A percentile compares a stretch with the other conserved stretches of the same genome.
phyloP scores from a whole-genome alignment of 2,113 vertebrate genomes.

The Brachionichthys hirsutus region DNA sequence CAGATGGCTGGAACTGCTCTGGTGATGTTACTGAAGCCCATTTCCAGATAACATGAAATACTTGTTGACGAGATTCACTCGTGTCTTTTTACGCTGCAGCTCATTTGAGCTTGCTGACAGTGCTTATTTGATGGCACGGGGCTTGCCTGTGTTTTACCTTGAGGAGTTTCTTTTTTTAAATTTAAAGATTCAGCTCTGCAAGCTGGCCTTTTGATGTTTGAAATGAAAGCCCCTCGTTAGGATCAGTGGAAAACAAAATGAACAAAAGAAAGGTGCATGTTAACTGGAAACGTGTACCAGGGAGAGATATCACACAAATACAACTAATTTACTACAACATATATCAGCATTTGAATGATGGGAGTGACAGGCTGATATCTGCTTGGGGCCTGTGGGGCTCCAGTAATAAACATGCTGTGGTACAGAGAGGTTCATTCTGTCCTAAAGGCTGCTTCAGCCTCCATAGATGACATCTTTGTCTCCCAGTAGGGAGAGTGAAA shows the following conservation, averaged over 20 bases:
- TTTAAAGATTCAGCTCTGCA: constrained; percentile 29
- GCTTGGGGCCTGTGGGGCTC: constrained; percentile 56
- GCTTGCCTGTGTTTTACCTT: constrained; percentile 46
- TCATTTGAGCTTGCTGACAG: constrained; percentile 41
- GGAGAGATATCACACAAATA: constrained; percentile 18
- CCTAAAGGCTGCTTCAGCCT: constrained; percentile 66
- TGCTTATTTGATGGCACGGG: constrained; percentile 30
- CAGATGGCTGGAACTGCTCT: constrained; percentile 7
- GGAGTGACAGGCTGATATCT: constrained; percentile 62
- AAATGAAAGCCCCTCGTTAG: constrained; percentile 50
- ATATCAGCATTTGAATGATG: constrained; percentile 55
- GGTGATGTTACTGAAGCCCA: constrained; percentile 16
- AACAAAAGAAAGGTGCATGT: constrained; percentile 38
- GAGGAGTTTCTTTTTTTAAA: constrained; percentile 42
- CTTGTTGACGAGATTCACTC: constrained; percentile 17
- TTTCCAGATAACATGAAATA: constrained; percentile 11
- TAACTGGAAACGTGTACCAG: constrained; percentile 16
- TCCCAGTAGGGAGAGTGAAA: constrained; percentile 49
- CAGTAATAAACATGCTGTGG: constrained; percentile 55
- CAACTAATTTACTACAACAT: not conserved
- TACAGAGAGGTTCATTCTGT: constrained; percentile 56
- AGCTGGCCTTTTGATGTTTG: constrained; percentile 51
- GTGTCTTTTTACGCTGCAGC: constrained; percentile 18
- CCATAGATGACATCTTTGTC: constrained; percentile 48
- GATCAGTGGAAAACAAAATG: constrained; percentile 50